Percentiles rank a stretch among this genome's conserved stretches.
These are phyloP conservation scores for Papilio polytes DNA, from an alignment of 1,140 invertebrate species.

Conservation along the genomic window DNA sequence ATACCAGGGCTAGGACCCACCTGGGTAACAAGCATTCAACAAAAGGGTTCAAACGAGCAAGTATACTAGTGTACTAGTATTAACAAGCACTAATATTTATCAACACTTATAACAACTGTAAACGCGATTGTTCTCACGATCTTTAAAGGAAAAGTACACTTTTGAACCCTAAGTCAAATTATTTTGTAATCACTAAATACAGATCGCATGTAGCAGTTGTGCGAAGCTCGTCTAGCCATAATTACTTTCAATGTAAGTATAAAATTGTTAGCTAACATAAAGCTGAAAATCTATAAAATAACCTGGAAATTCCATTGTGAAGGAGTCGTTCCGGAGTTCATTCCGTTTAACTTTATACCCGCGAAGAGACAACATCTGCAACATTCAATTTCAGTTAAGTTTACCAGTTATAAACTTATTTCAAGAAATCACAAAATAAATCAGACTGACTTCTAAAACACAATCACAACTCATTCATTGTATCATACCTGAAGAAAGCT, in stretches of 20 bases:
- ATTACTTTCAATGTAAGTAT: too few species aligned
- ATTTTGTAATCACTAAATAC: too few species aligned
- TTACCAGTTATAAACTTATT: not conserved
- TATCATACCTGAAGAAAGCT: conserved; percentile 87
- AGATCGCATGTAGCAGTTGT: too few species aligned
- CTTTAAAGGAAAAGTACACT: too few species aligned
- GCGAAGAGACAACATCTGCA: conserved; percentile 92
- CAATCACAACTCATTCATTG: not conserved
- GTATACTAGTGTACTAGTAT: not conserved
- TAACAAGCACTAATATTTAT: too few species aligned
- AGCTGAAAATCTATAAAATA: not conserved
- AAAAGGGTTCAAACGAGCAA: not conserved
- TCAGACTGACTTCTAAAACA: too few species aligned
- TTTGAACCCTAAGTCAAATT: too few species aligned
- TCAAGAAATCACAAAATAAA: too few species aligned
- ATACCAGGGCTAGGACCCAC: conserved; percentile 94
- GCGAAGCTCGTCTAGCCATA: too few species aligned
- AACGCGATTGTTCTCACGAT: too few species aligned
- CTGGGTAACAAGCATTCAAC: conserved; percentile 52
- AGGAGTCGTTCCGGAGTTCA: conserved; percentile 97
- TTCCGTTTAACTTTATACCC: conserved; percentile 94
- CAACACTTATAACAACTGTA: too few species aligned
- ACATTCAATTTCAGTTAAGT: conserved; percentile 23
- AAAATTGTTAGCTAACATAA: conserved; percentile 18
- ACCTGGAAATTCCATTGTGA: conserved; percentile 90